phyloP scores from a whole-genome alignment of 2,113 vertebrate species.

The Cervus canadensis region DNA sequence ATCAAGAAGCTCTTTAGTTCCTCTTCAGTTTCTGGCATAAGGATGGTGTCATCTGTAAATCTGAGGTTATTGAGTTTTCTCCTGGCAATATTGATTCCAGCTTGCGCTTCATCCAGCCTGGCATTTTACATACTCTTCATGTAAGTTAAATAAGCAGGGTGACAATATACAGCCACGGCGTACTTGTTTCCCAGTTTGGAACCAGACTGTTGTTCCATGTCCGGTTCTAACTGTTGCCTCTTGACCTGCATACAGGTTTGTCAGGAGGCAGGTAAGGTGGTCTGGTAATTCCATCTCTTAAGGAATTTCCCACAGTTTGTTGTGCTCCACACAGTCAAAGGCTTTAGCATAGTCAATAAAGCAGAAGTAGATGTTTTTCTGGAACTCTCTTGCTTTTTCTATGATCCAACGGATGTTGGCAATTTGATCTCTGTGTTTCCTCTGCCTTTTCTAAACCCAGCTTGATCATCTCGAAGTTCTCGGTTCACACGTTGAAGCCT shows the following conservation, averaged over 20 bases:
- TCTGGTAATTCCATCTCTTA: background rate
- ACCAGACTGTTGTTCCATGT: background rate
- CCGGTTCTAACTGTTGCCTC: background rate
- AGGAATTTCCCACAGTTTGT: background rate
- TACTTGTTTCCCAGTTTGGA: background rate
- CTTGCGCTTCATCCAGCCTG: background rate
- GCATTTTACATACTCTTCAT: background rate
- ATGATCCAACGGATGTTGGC: background rate
- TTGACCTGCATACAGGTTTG: background rate
- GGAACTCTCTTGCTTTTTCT: background rate
- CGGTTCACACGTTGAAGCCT: rapidly evolving
- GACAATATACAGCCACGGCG: rapidly evolving
- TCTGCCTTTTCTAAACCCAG: background rate
- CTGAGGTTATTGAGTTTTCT: background rate
- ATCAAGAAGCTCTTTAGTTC: background rate
- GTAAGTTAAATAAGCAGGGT: background rate
- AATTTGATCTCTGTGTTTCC: background rate
- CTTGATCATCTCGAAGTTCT: background rate
- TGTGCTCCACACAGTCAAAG: background rate
- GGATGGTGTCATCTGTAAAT: background rate
- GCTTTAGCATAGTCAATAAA: background rate
- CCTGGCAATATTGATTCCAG: background rate
- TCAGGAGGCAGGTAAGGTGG: background rate
- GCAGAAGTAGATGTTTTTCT: background rate
- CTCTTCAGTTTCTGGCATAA: background rate